These are phyloP conservation scores for Anas platyrhynchos DNA, from an alignment of 2,113 vertebrate genomes.

Conservation along the genomic window DNA sequence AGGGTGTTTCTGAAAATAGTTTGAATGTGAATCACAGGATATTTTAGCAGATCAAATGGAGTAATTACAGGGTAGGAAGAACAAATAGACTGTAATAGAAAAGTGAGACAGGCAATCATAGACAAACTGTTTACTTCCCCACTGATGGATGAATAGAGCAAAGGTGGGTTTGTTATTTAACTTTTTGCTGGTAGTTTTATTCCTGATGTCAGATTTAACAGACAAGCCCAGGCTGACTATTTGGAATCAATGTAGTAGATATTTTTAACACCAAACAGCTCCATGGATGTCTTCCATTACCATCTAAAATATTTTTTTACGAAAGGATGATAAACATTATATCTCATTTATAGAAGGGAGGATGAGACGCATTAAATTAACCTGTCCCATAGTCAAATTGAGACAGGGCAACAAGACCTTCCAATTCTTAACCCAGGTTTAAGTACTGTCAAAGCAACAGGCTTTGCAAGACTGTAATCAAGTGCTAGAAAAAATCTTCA, in stretches of 20 bases:
- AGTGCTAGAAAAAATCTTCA: not conserved
- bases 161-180: constrained; percentile 13
- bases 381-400: not conserved
- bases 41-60: constrained; percentile 50
- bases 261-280: not conserved
- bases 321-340: not conserved
- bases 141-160: constrained; percentile 13
- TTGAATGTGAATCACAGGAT: constrained; percentile 56
- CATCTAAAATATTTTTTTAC: not conserved
- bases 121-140: constrained; percentile 48
- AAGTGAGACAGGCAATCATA: constrained; percentile 60
- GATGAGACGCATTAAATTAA: not conserved
- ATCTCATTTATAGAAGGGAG: not conserved
- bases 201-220: not conserved
- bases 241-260: not conserved
- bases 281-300: not conserved
- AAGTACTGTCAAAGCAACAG: not conserved
- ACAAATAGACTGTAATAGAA: constrained; percentile 54
- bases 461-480: not conserved
- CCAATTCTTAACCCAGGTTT: not conserved
- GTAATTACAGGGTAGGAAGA: constrained; percentile 62
- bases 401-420: not conserved
- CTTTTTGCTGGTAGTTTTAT: not conserved
- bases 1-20: constrained; percentile 54
- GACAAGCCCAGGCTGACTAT: not conserved